phyloP scores from a whole-genome alignment of 2,797 vertebrate genomes.

The Sebastes variabilis region DNA sequence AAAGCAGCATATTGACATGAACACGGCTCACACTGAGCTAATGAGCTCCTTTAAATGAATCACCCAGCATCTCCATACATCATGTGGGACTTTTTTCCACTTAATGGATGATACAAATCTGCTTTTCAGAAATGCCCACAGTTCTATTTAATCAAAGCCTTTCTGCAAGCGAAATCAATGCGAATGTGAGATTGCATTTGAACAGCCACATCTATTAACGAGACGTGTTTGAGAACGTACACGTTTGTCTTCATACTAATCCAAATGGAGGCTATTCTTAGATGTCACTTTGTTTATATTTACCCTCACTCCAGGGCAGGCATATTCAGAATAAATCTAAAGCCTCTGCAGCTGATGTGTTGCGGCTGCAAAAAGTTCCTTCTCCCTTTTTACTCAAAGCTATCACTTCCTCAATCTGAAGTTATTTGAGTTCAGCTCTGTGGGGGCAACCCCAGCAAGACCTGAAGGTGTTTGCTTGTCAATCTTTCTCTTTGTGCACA shows the following conservation, averaged over 20 bases:
- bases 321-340: constrained; percentile 7
- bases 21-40: constrained; percentile 47
- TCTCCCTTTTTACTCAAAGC: constrained; percentile 15
- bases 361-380: constrained; percentile 20
- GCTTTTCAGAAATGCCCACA: constrained; percentile 46
- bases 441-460: constrained; percentile 40
- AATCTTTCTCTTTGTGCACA: constrained; percentile 55
- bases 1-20: constrained; percentile 41
- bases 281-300: constrained; percentile 52
- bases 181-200: constrained; percentile 48
- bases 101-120: constrained; percentile 62
- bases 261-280: constrained; percentile 46
- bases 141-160: constrained; percentile 61
- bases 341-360: constrained; percentile 24
- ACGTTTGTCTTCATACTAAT: constrained; percentile 53
- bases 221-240: constrained; percentile 19
- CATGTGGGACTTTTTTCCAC: constrained; percentile 31
- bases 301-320: constrained; percentile 20
- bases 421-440: constrained; percentile 56
- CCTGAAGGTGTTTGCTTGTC: constrained; percentile 64
- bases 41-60: constrained; percentile 63
- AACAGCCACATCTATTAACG: constrained; percentile 54
- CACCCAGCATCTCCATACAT: constrained; percentile 51
- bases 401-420: constrained; percentile 42
- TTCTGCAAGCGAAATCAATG: constrained; percentile 63